Base-by-base conservation (phyloP, 2,113 vertebrate genomes). In the Chascanopsetta lugubris region DNA sequence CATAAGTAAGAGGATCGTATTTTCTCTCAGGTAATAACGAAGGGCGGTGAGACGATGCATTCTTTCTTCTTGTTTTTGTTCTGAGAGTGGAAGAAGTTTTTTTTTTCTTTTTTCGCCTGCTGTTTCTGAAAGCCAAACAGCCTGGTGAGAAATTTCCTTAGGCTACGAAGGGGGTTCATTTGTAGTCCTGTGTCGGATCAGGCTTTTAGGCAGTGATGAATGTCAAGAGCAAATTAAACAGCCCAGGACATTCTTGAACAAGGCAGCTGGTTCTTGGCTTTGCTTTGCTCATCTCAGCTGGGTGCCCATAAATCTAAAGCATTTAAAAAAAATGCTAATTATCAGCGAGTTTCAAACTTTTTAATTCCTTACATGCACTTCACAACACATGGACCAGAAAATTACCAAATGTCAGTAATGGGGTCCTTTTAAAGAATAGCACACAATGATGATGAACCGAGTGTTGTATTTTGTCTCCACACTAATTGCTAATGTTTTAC, bases 181-280 rank as follows among this genome's bases (percentile, higher is more conserved):
- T 66, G 82, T 77, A 72, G 29, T 40, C 87, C 54, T 65, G 79
- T 51, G 50, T 43, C 24, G 13, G 50, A 17, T 45, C 75, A 65
- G 48, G 50, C 68, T 74, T 65, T 72, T 56, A 73, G 53, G 45
- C 82, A 82, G 78, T 69, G 79, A 63, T 83, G 40, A 61, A 83
- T 78, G 29, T 69, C 56, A 75, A 69, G 47, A 45, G 61, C 34
- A 77, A 55, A 70, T 61, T 78, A 73, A 83, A 86, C 51, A 72
- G 40, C 51, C 20, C 26, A 21, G 25, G 65, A 67, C 12, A 62
- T 72, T 75, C 34, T 61, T 59, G 34, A 69, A 60, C 40, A 71
- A 71, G 48, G 48, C 50, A 74, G 68, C 72, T 70, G 68, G 2
- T 57, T 70, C 42, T 69, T 64, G 24, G 63, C 68, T 66, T 25